phyloP scores from a whole-genome alignment of 2,113 vertebrate species.

The Carettochelys insculpta region DNA sequence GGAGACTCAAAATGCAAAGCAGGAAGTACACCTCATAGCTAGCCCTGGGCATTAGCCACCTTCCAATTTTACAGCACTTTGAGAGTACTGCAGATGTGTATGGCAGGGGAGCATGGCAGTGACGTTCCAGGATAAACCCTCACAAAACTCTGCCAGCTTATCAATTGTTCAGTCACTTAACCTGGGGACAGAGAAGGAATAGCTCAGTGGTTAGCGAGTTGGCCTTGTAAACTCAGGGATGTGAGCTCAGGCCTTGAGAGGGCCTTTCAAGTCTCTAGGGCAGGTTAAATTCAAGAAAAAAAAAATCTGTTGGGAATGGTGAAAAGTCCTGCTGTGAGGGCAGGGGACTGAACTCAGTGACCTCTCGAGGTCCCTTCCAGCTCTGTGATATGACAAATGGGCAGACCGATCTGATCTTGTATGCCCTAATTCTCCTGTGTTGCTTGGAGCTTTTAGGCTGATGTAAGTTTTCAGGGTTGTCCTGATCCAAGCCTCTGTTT shows the following conservation, averaged over 20 bases:
- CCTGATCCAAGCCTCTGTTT: background rate
- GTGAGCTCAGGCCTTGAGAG: too few species aligned
- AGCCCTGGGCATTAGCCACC: background rate
- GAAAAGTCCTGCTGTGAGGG: too few species aligned
- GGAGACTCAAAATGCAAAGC: background rate
- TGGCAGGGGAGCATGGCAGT: background rate
- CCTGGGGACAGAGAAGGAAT: too few species aligned
- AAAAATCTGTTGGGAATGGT: too few species aligned
- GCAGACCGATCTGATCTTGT: background rate
- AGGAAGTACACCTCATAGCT: accelerated
- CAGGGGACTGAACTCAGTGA: too few species aligned
- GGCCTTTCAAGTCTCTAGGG: too few species aligned
- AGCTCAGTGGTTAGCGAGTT: too few species aligned
- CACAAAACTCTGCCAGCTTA: background rate
- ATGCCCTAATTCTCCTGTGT: background rate
- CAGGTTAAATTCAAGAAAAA: too few species aligned
- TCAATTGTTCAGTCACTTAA: background rate
- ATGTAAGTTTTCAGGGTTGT: background rate
- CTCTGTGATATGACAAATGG: too few species aligned
- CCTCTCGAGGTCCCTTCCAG: too few species aligned
- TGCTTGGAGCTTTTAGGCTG: background rate
- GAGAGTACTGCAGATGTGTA: background rate
- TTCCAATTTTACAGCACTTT: background rate
- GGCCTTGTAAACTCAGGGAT: too few species aligned
- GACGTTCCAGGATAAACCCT: background rate